These are phyloP conservation scores for Drosophila tanythrix DNA, from an alignment of 2,888 invertebrate species.

Conservation along the genomic window DNA sequence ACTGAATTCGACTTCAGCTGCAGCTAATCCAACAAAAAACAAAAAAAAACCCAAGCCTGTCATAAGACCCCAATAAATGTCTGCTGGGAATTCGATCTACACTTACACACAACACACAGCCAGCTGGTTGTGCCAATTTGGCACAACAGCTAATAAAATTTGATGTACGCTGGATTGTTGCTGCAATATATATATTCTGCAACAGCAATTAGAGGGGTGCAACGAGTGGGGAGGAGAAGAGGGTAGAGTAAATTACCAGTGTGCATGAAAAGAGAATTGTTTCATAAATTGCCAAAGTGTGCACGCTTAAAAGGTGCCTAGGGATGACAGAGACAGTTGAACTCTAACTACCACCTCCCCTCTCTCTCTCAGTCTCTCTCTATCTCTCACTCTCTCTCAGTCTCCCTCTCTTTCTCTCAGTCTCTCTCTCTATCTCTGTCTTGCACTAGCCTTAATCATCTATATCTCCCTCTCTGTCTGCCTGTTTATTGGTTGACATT, in stretches of 20 bases:
- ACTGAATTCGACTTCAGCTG: constrained; percentile 6
- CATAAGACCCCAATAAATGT: constrained; percentile 22
- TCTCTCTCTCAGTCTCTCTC: neutral
- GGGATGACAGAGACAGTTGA: constrained; percentile 23
- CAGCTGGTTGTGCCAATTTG: constrained; percentile 42
- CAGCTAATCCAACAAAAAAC: neutral
- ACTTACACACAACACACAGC: neutral
- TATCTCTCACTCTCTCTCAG: neutral
- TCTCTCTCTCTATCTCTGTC: neutral
- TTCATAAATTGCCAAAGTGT: constrained; percentile 55
- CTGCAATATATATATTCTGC: constrained; percentile 26
- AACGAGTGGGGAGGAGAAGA: neutral
- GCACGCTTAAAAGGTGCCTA: constrained; percentile 48
- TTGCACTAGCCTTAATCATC: too few relatives aligned
- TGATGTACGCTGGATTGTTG: constrained; percentile 17
- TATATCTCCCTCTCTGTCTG: neutral
- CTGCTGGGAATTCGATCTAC: constrained; percentile 9
- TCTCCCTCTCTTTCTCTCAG: neutral
- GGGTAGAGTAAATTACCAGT: neutral
- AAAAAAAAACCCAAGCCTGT: neutral
- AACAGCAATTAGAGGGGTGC: constrained; percentile 43
- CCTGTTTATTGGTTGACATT: constrained; percentile 62
- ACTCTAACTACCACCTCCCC: neutral
- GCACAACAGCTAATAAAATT: constrained; percentile 52
- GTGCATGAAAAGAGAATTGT: constrained; percentile 9